These are phyloP conservation scores for Chrysodeixis includens DNA, from an alignment of 2,888 invertebrate species.

Conservation along the genomic window DNA sequence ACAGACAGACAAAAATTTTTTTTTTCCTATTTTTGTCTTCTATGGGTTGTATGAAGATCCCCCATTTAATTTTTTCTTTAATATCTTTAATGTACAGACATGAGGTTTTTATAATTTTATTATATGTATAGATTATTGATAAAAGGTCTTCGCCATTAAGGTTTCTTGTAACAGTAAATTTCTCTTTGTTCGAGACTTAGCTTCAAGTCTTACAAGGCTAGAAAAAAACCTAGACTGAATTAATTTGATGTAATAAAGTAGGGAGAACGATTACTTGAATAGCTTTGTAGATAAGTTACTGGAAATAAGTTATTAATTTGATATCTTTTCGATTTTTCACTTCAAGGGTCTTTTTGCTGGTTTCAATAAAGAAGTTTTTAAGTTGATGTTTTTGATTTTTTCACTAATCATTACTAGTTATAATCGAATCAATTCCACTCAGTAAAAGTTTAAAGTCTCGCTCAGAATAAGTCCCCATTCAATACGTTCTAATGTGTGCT, in stretches of 20 bases:
- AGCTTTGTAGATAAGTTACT: background rate
- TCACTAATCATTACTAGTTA: too few species aligned
- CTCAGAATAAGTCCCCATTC: too few species aligned
- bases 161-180: slow-evolving; percentile 1
- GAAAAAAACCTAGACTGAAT: background rate
- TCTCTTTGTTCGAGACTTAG: background rate
- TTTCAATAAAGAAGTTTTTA: background rate
- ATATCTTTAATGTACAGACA: too few species aligned
- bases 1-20: too few species aligned
- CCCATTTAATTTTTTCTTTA: too few species aligned
- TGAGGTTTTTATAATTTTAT: too few species aligned
- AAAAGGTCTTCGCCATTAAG: background rate
- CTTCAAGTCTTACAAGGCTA: background rate
- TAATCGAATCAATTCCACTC: too few species aligned
- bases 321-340: background rate
- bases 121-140: too few species aligned
- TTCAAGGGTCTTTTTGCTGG: background rate
- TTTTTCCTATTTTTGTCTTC: too few species aligned
- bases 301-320: background rate
- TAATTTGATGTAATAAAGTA: background rate
- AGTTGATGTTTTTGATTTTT: background rate
- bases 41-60: too few species aligned
- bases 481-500: too few species aligned
- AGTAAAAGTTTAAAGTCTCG: too few species aligned
- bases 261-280: background rate